These are phyloP conservation scores for Cephalopterus ornatus DNA, from an alignment of 2,113 vertebrate species.

Conservation along the genomic window DNA sequence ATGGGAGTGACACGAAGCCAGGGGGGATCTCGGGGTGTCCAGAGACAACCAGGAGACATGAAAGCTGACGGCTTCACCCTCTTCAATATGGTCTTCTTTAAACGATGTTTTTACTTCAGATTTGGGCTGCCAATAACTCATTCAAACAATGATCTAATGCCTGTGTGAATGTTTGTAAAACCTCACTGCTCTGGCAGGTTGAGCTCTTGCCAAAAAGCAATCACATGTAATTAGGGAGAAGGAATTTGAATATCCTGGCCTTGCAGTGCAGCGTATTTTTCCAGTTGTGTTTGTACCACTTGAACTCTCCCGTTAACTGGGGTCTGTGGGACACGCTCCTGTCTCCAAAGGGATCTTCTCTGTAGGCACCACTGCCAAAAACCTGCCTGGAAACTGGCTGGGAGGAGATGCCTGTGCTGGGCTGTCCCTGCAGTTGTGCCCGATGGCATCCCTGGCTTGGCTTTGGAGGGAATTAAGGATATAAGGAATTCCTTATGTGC, in stretches of 20 bases:
- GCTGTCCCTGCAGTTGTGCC: neutral
- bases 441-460: neutral
- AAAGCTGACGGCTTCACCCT: constrained; percentile 47
- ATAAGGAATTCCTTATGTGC: neutral
- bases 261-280: constrained; percentile 37
- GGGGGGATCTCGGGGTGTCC: neutral
- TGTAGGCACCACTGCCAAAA: neutral
- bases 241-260: constrained; percentile 31
- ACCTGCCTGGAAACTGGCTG: neutral
- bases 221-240: constrained; percentile 57
- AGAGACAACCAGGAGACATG: neutral
- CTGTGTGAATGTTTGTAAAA: constrained; percentile 64
- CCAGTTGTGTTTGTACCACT: constrained; percentile 36
- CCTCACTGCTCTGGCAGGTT: constrained; percentile 59
- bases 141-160: constrained; percentile 69
- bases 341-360: neutral
- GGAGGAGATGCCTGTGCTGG: neutral
- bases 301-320: neutral
- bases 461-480: neutral
- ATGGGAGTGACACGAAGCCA: neutral
- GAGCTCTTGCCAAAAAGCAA: constrained; percentile 53
- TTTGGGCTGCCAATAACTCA: constrained; percentile 51
- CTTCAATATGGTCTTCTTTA: constrained; percentile 47
- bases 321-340: neutral
- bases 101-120: constrained; percentile 48